A percentile compares a stretch with the other conserved stretches of the same genome.
Conservation (phyloP, 2,888 invertebrate species). For the Busseola fusca region DNA sequence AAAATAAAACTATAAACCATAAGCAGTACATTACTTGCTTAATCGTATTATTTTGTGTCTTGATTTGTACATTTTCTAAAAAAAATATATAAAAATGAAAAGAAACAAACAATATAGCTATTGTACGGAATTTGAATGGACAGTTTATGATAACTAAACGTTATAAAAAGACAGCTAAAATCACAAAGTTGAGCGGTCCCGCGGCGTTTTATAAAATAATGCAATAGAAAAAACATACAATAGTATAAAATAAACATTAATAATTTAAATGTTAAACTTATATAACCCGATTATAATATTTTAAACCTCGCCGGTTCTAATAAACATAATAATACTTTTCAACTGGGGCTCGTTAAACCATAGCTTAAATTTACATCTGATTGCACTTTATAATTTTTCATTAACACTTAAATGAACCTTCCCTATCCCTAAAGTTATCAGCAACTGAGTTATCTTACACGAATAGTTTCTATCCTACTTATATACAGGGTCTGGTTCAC, state of each 20-base stretch:
- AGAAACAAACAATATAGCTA: conserved; percentile 64
- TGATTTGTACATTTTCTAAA: conserved; percentile 86
- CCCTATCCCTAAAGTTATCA: conserved; percentile 71
- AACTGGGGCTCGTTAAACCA: conserved; percentile 84
- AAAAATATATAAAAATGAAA: conserved; percentile 75
- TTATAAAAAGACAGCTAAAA: conserved; percentile 66
- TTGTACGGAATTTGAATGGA: conserved; percentile 62
- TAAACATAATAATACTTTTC: conserved; percentile 89
- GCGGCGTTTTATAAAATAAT: conserved; percentile 78
- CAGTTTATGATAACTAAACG: conserved; percentile 62
- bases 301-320: conserved; percentile 87
- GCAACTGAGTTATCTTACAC: conserved; percentile 79
- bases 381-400: conserved; percentile 86
- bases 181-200: conserved; percentile 82
- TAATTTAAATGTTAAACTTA: conserved; percentile 87
- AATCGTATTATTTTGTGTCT: conserved; percentile 76
- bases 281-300: conserved; percentile 88
- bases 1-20: conserved; percentile 87
- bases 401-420: conserved; percentile 82
- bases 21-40: conserved; percentile 85
- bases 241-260: conserved; percentile 86
- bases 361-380: conserved; percentile 86
- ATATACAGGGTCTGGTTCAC: conserved; percentile 79
- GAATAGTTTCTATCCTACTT: conserved; percentile 76
- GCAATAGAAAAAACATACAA: conserved; percentile 82